These are phyloP conservation scores for Clostera curtula DNA, from an alignment of 2,888 invertebrate species.

Conservation along the genomic window DNA sequence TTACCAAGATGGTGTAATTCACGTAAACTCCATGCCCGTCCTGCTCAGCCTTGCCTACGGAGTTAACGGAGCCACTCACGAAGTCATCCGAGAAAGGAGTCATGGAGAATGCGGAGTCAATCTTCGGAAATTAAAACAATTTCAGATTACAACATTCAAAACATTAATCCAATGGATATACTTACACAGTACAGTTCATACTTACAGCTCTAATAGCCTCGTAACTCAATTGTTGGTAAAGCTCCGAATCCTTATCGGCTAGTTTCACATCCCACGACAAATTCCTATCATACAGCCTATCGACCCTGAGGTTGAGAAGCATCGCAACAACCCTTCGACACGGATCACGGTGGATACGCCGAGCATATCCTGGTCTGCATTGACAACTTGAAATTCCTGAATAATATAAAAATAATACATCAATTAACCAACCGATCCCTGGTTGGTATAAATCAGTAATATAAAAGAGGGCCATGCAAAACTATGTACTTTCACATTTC, in stretches of 20 bases:
- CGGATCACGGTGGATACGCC: slow-evolving; percentile 82
- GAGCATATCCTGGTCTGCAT: slow-evolving; percentile 85
- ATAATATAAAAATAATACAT: background rate
- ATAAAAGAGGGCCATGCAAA: no score
- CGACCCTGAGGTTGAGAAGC: slow-evolving; percentile 86
- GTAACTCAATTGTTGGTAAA: slow-evolving; percentile 87
- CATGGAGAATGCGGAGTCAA: slow-evolving; percentile 94
- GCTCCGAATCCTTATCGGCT: slow-evolving; percentile 84
- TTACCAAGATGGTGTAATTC: slow-evolving; percentile 85
- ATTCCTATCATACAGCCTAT: slow-evolving; percentile 85
- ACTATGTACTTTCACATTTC: background rate
- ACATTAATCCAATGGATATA: no score
- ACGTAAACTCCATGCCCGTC: slow-evolving; percentile 86
- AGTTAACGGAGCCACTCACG: slow-evolving; percentile 86
- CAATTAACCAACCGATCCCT: no score
- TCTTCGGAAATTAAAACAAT: slow-evolving; percentile 57
- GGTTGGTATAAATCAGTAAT: no score
- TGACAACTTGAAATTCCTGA: slow-evolving; percentile 89
- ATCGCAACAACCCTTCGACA: slow-evolving; percentile 87
- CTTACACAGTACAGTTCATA: no score
- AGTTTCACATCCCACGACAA: slow-evolving; percentile 86
- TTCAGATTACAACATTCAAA: no score
- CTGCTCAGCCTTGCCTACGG: slow-evolving; percentile 83
- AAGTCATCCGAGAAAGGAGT: slow-evolving; percentile 93
- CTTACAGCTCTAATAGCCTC: slow-evolving; percentile 92